Conservation (phyloP, 2,797 vertebrate genomes). For the Tapirus indicus region DNA sequence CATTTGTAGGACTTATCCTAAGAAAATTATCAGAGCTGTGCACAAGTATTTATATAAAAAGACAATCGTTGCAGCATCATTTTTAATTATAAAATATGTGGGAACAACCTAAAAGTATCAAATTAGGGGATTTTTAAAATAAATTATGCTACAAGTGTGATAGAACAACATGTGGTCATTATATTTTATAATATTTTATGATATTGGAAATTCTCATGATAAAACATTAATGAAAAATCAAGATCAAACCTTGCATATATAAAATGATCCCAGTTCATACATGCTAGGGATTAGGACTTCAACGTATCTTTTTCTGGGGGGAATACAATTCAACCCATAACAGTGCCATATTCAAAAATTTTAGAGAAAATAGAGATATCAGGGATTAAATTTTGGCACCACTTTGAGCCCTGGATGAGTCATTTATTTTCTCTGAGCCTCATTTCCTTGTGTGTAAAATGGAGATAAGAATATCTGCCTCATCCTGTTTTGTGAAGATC, state of each 20-base stretch:
- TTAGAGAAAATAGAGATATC: neutral
- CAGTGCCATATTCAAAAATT: neutral
- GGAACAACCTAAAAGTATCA: neutral
- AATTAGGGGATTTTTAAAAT: neutral
- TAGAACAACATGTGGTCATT: neutral
- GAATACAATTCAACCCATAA: neutral
- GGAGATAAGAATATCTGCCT: neutral
- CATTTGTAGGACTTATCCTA: neutral
- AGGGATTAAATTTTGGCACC: neutral
- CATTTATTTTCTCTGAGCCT: conserved; percentile 7
- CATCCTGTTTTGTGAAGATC: neutral
- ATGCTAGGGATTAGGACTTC: neutral
- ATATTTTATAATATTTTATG: neutral
- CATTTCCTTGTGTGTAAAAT: neutral
- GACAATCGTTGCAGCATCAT: neutral
- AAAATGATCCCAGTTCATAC: neutral
- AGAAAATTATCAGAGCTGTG: neutral
- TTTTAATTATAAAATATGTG: neutral
- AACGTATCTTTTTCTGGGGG: neutral
- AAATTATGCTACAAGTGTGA: neutral
- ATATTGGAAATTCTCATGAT: neutral
- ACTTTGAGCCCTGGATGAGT: neutral
- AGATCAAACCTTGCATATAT: neutral
- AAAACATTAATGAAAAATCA: neutral
- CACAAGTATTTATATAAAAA: neutral